Base-by-base conservation (phyloP, 2,113 vertebrate species). In the Ascaphus truei region DNA sequence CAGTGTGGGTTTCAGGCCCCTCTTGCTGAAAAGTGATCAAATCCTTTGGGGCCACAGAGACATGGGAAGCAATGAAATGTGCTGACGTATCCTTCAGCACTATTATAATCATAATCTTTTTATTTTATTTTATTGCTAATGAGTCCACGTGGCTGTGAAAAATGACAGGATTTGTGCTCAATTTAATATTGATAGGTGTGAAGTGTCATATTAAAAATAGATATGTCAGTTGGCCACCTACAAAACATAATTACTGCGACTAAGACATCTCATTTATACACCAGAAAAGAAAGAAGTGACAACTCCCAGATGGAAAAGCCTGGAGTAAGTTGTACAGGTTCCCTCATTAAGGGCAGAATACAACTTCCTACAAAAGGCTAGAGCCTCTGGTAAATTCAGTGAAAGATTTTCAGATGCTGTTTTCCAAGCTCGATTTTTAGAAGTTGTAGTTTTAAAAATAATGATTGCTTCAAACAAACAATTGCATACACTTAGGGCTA, bases 101-200 rank as follows among this genome's bases (percentile, higher is more conserved):
- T 12, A 25, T 63, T 34, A 63, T n/a, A 9, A 8, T 36, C 30
- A 10, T 51, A 63, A 50, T 50, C 16, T 23, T 16, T 47, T 57
- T n/a, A n/a, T n/a, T 34, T 68, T 68, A 68, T 51, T 59, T 68
- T 47, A 68, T 30, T 51, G n/a, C 22, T 60, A 60, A 68, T 36
- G 22, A 50, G 31, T 16, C 16, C 43, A 7, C 53, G 27, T 56
- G 22, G 27, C 59, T 31, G 50, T 57, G 11, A 29, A 47, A 51
- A 25, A 43, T 60, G 31, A 25, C 43, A 59, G 67, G 25, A 29
- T 33, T 34, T 22, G 25, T 39, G 56, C 45, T 48, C 36, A 25
- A 51, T 30, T 15, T 27, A 48, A 26, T 34, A 61, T 25, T n/a
- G 25, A 37, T 25, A 71, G 57, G 41, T 52, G 45, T 23, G 20